These are phyloP conservation scores for Nematostella vectensis DNA, from an alignment of 92 coral and sea anemone genomes.

Conservation along the genomic window DNA sequence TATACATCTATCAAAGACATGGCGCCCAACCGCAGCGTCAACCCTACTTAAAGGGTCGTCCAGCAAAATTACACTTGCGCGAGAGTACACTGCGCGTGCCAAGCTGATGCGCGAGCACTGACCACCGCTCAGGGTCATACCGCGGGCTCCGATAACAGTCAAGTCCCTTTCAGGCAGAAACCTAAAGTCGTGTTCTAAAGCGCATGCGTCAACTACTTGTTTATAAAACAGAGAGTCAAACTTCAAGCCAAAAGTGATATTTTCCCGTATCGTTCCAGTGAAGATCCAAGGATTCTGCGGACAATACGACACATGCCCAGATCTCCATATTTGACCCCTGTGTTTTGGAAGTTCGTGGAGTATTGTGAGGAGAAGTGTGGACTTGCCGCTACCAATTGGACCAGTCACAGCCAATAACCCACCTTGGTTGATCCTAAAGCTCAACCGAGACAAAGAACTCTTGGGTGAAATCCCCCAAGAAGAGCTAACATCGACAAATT, in stretches of 20 bases:
- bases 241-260: slow-evolving; percentile 9
- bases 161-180: slow-evolving; percentile 10
- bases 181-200: slow-evolving; percentile 7
- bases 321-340: slow-evolving; percentile 1
- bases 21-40: slow-evolving; percentile 12
- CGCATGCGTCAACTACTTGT: slow-evolving; percentile 13
- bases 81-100: slow-evolving; percentile 19
- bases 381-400: slow-evolving; percentile 10
- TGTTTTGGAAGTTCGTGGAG: slow-evolving; percentile 12
- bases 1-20: slow-evolving; percentile 19
- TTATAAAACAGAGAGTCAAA: not conserved
- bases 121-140: slow-evolving; percentile 26
- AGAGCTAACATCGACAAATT: not conserved
- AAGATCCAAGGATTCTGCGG: slow-evolving; percentile 19
- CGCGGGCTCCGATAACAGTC: slow-evolving; percentile 18
- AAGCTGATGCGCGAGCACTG: slow-evolving; percentile 18
- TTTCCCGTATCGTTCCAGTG: slow-evolving; percentile 19
- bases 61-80: slow-evolving; percentile 5
- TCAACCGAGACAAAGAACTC: not conserved
- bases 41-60: slow-evolving; percentile 4
- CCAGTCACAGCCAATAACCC: slow-evolving; percentile 11
- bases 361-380: slow-evolving; percentile 1
- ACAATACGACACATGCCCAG: not conserved
- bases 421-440: slow-evolving; percentile 1
- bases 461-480: not conserved